Percentiles rank a stretch among this genome's conserved stretches.
phyloP scores from a whole-genome alignment of 2,797 vertebrate genomes.

The Dromococcyx pavoninus region DNA sequence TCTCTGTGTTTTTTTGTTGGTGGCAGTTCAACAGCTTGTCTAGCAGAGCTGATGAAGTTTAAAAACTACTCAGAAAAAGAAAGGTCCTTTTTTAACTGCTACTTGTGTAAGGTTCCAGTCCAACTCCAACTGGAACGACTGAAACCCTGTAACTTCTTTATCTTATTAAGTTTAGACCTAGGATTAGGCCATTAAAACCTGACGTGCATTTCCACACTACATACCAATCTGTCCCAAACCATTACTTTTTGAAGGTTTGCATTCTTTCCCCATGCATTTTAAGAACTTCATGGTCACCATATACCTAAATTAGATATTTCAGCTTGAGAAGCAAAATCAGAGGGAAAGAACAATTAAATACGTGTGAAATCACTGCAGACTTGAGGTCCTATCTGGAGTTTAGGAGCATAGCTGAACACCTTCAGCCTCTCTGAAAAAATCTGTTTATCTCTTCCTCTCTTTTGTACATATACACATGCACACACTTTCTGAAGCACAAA shows the following conservation, averaged over 20 bases:
- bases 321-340: background rate
- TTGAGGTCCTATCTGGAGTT: background rate
- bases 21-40: background rate
- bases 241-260: background rate
- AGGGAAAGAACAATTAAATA: background rate
- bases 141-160: background rate
- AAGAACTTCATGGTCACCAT: background rate
- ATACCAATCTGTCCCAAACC: background rate
- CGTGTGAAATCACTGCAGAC: background rate
- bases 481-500: background rate
- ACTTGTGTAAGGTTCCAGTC: background rate
- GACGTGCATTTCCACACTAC: background rate
- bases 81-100: background rate
- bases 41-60: background rate
- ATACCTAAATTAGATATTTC: background rate
- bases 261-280: background rate
- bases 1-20: background rate
- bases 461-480: rapidly evolving
- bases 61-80: background rate
- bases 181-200: background rate
- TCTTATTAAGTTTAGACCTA: background rate
- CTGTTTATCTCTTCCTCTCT: background rate
- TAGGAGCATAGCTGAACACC: background rate
- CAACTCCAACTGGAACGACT: background rate
- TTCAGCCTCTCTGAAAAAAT: background rate